Base-by-base conservation (phyloP, 1,140 invertebrate genomes). In the Physella acuta region DNA sequence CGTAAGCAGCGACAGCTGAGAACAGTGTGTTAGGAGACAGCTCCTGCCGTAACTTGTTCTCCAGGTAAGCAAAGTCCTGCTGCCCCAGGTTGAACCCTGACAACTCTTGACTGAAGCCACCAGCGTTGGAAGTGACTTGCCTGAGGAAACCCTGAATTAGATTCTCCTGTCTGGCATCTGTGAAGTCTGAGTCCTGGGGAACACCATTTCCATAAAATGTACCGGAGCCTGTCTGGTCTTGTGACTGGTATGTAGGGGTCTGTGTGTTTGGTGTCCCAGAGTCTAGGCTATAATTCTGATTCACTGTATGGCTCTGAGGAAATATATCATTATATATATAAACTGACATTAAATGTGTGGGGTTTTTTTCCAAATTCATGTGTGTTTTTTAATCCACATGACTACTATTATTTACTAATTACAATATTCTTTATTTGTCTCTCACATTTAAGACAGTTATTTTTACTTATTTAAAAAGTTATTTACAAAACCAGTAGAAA, bases 31-130 rank as follows among this genome's bases (percentile, higher is more conserved):
- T 68, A 24, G 66, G 56, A 1, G 56, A 66, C 36, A 68, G 24
- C n/a, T 16, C 39, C 52, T 67, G 64, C 31, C 56, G 33, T 37
- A 68, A 56, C 20, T 39, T 34, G 28, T 26, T 68, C 24, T 68
- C 66, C 16, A 68, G n/a, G 30, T 49, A 60, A 2, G 66, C 55
- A 11, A 68, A 11, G n/a, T 68, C 66, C 37, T 68, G 66, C 37
- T 68, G 66, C 3, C 36, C 66, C 16, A 68, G n/a, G 33, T 39
- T 66, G 53, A 66, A 66, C 17, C 31, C 64, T 56, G 51, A 51
- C 64, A 66, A 44, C 4, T 66, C 64, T 30, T 66, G 64, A 17
- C 52, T 56, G 20, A 66, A 66, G 3, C 31, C 49, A 28, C 64
- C 52, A 20, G 51, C 4, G 30, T 55, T 56, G 4, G 51, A 49